Base-by-base conservation (phyloP, 2,113 vertebrate species). In the Upupa epops region DNA sequence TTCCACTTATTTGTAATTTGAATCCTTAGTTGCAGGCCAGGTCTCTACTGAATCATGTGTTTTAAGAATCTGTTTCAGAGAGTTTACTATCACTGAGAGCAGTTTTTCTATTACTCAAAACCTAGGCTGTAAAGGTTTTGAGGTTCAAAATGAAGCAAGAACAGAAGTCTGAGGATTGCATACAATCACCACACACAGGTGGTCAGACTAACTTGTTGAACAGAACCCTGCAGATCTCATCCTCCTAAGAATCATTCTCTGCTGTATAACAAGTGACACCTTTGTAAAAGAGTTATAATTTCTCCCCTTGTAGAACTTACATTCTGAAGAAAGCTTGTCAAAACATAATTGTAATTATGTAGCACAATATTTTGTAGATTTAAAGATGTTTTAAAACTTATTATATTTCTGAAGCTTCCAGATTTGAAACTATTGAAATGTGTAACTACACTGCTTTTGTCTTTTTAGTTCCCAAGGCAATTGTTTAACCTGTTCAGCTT, bases 341-440 rank as follows among this genome's bases (percentile, higher is more conserved):
- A 95, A 96, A 97, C 92, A 96, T 88, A 91, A 82, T 95, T 92
- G 96, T 93, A 92, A 97, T 93, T 88, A 96, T 84, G 88, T 83
- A 91, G 91, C 78, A 94, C 91, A 96, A 90, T 96, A 93, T 96
- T 96, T 97, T 92, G 94, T 91, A 94, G 88, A 85, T 91, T 92
- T 86, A 91, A 94, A 96, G 90, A 95, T 94, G 75, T 96, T 97
- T 97, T 78, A 95, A 94, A 94, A 95, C 90, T 89, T 89, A 92
- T n/a, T 95, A 66, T 91, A 75, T 96, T 97, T 96, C 88, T 83
- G 13, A 95, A 96, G 95, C 91, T 89, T 96, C 75, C 37, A 28
- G 83, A 92, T 56, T 87, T 32, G 45, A 90, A 94, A 90, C 84
- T 72, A 58, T 55, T 84, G 74, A 83, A 63, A 65, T 82, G 56